These are phyloP conservation scores for Corythucha ciliata DNA, from an alignment of 2,888 invertebrate species.

Conservation along the genomic window DNA sequence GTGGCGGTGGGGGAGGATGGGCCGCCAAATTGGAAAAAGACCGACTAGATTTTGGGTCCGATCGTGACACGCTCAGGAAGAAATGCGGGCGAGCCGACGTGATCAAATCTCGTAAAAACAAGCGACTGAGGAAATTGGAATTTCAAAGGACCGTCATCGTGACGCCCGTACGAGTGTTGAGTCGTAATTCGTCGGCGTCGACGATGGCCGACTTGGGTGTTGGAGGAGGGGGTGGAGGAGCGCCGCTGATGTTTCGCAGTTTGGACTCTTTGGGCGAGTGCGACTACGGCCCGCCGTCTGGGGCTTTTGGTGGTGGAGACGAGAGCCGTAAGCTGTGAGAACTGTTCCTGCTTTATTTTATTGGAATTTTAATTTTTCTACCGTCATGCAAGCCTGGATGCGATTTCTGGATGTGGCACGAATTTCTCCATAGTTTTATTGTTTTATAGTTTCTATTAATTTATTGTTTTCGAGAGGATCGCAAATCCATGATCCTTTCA, in stretches of 20 bases:
- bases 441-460: no score
- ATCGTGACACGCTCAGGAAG: conserved; percentile 24
- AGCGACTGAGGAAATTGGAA: conserved; percentile 34
- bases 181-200: no score
- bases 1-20: no score
- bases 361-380: no score
- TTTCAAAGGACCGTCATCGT: conserved; percentile 34
- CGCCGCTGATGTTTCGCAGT: conserved; percentile 26
- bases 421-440: no score
- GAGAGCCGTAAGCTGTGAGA: conserved; percentile 38
- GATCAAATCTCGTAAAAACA: conserved; percentile 33
- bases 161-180: no score
- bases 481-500: no score
- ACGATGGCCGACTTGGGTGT: neutral
- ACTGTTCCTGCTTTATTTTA: conserved; percentile 34
- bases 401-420: no score
- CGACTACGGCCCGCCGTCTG: no score
- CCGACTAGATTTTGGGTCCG: conserved; percentile 24
- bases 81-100: conserved; percentile 27
- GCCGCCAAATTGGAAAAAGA: conserved; percentile 27
- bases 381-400: no score
- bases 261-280: conserved; percentile 18
- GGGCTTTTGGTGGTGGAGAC: neutral
- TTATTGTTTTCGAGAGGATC: no score
- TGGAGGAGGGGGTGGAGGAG: conserved; percentile 10